Evolutionary conservation across 2,113 vertebrate genomes (phyloP), one percentile per base, ranked within the genome.

Genomic region (Brachyhypopomus gauderio): DNA sequence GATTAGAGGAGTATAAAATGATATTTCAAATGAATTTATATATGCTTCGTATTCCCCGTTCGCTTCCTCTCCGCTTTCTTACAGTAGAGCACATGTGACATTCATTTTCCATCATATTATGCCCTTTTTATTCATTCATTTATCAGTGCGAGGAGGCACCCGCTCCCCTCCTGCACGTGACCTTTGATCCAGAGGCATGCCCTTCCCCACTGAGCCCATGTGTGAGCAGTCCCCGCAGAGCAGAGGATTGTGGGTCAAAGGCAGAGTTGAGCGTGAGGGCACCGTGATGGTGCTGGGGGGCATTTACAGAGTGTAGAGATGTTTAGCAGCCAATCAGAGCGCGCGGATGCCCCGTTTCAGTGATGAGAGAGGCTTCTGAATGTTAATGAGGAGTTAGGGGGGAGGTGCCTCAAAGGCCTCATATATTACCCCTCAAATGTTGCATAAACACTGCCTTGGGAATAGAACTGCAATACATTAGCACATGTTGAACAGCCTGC

Each of bases 371-470:
- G 74, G 84, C 87, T 89, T 87, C 84, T 89, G 90, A 92, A 93
- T 92, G 87, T 88, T 92, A 90, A 91, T 85, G 79, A 90, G 59
- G 52, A 64, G 76, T 62, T 78, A 66, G 20, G 64, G 60, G 64
- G 55, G 85, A 81, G 83, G 30, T 80, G 77, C 86, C 88, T 88
- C 62, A 82, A 89, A 89, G 87, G 85, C 72, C 85, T 81, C 81
- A 83, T 85, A 73, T 88, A 92, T 92, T 90, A 93, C 88, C 90
- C 90, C 84, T 82, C 78, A 90, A 89, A 91, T 89, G 88, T 19
- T 82, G 80, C 60, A 79, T 73, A 78, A 85, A 75, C 38, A 56
- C 48, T 73, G 77, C 75, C 25, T 7, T 78, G 79, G 79, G 79
- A 78, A 75, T 81, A 75, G n/a, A 64, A n/a, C 41, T 70, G n/a